Evolutionary conservation across 2,888 invertebrate genomes (phyloP).

Genomic region (Amphiduros pacificus): DNA sequence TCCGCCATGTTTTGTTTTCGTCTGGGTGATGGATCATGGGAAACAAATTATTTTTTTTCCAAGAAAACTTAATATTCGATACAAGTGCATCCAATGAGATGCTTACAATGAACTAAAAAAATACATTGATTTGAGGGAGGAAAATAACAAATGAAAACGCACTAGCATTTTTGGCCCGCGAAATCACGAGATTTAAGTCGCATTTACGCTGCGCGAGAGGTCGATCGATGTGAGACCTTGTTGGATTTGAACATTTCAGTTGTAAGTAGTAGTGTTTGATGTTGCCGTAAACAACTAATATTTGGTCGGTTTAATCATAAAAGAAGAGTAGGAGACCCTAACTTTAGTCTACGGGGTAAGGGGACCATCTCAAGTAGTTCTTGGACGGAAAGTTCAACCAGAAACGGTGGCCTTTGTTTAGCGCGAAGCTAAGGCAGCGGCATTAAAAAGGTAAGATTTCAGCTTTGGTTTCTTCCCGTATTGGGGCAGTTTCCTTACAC

Average conservation of each 20-base stretch:
- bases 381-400: neutral
- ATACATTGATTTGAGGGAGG: too few species aligned
- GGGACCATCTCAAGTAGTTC: too few species aligned
- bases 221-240: slow-evolving; percentile 16
- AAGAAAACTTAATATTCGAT: too few species aligned
- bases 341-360: too few species aligned
- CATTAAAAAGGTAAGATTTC: slow-evolving; percentile 18
- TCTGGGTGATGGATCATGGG: neutral
- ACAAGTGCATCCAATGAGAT: too few species aligned
- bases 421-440: slow-evolving; percentile 10
- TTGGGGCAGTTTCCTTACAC: neutral
- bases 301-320: too few species aligned
- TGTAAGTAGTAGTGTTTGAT: too few species aligned
- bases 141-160: too few species aligned
- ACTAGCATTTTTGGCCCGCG: too few species aligned
- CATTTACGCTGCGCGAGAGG: slow-evolving; percentile 11
- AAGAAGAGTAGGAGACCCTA: too few species aligned
- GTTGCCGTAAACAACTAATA: too few species aligned
- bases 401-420: slow-evolving; percentile 4
- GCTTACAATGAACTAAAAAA: too few species aligned
- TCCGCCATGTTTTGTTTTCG: slow-evolving; percentile 29
- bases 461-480: slow-evolving; percentile 4
- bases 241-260: slow-evolving; percentile 15
- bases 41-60: neutral
- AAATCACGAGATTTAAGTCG: slow-evolving; percentile 16